Conservation (phyloP, 2,113 vertebrate species). For the Odocoileus hemionus region DNA sequence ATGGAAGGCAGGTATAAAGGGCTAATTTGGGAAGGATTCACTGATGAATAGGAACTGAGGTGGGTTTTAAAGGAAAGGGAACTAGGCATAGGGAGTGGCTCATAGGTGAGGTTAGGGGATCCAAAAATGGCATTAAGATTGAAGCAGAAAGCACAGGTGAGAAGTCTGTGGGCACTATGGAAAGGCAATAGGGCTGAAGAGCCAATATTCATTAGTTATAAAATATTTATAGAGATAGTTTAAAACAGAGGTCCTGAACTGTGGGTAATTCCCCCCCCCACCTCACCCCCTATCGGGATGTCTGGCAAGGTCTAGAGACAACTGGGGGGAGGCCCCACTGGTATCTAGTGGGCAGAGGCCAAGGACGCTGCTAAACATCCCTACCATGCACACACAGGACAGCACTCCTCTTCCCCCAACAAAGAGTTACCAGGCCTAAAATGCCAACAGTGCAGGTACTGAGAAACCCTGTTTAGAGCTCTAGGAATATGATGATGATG, state of each 20-base stretch:
- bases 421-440: neutral
- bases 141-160: neutral
- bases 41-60: neutral
- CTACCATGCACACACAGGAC: neutral
- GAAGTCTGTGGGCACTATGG: neutral
- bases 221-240: neutral
- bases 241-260: neutral
- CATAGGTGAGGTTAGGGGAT: neutral
- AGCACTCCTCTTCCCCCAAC: neutral
- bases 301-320: neutral
- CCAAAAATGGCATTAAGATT: neutral
- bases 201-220: neutral
- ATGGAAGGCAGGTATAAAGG: neutral
- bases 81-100: neutral
- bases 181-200: neutral
- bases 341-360: neutral
- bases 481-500: neutral
- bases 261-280: neutral
- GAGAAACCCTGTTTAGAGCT: neutral
- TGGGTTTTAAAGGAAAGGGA: neutral
- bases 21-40: neutral
- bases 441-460: fast-evolving
- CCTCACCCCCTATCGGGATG: fast-evolving
- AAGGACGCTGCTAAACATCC: neutral
- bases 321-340: neutral